Evolutionary conservation across 2,113 vertebrate species (phyloP).

Genomic region (Malurus cyaneus): DNA sequence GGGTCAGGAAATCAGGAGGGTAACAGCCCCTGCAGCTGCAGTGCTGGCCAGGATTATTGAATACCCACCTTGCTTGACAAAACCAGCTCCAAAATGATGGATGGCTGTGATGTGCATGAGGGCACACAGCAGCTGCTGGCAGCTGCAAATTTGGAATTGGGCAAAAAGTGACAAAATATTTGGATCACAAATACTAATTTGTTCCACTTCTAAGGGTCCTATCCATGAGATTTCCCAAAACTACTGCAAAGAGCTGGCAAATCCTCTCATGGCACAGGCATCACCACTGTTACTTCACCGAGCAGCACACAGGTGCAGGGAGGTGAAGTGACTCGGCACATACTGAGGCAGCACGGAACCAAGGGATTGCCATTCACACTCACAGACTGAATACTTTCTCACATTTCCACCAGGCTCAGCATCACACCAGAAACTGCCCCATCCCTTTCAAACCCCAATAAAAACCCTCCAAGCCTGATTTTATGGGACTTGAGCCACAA

Average conservation of each 20-base stretch:
- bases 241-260: not conserved
- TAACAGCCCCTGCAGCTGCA: not conserved
- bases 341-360: not conserved
- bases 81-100: not conserved
- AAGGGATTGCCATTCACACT: not conserved
- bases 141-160: fast-evolving
- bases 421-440: not conserved
- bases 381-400: not conserved
- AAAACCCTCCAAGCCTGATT: not conserved
- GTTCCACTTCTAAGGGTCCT: not conserved
- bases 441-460: not conserved
- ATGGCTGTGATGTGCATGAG: fast-evolving
- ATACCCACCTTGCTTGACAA: not conserved
- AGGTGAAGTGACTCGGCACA: not conserved
- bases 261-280: not conserved
- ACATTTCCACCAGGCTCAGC: not conserved
- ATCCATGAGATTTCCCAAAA: not conserved
- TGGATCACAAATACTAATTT: not conserved
- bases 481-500: not conserved
- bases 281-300: not conserved
- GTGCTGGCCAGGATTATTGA: not conserved
- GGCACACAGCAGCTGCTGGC: not conserved
- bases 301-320: not conserved
- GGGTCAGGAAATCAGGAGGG: not conserved
- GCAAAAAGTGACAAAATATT: not conserved